Evolutionary conservation across 1,140 invertebrate genomes (phyloP).

Genomic region (Cyclargus thomasi): DNA sequence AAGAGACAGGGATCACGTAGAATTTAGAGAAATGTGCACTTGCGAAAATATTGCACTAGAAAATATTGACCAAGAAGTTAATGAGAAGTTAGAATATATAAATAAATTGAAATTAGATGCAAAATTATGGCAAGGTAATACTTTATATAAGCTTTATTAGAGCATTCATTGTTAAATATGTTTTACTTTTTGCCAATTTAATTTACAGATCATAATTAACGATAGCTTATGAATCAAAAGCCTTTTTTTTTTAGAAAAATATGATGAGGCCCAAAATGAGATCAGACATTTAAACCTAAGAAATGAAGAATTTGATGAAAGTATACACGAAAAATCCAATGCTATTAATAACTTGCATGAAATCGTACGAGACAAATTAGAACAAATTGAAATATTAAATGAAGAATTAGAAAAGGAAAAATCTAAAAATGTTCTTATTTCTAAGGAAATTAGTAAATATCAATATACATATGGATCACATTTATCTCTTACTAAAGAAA

Average conservation of each 20-base stretch:
- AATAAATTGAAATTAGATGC: slow-evolving; percentile 50
- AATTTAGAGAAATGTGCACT: slow-evolving; percentile 45
- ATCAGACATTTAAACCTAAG: slow-evolving; percentile 37
- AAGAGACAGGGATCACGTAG: slow-evolving; percentile 52
- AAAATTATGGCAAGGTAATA: slow-evolving; percentile 53
- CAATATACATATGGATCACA: background rate
- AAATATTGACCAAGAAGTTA: slow-evolving; percentile 44
- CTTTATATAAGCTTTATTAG: background rate
- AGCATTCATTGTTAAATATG: background rate
- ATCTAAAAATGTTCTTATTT: background rate
- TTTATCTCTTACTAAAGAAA: background rate
- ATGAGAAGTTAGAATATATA: slow-evolving; percentile 49
- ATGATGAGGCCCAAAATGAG: slow-evolving; percentile 45
- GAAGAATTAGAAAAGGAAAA: slow-evolving; percentile 34
- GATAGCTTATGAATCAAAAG: too few relatives aligned
- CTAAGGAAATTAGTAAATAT: background rate
- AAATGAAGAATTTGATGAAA: slow-evolving; percentile 37
- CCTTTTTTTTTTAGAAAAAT: slow-evolving; percentile 35
- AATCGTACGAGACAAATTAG: slow-evolving; percentile 48
- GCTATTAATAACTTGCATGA: slow-evolving; percentile 45
- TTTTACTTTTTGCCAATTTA: background rate
- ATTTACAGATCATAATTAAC: too few relatives aligned
- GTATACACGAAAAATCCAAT: slow-evolving; percentile 38
- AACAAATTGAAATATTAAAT: slow-evolving; percentile 47
- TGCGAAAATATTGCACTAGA: slow-evolving; percentile 58